Base-by-base conservation (phyloP, 2,797 vertebrate genomes). In the Smutsia temminckii region DNA sequence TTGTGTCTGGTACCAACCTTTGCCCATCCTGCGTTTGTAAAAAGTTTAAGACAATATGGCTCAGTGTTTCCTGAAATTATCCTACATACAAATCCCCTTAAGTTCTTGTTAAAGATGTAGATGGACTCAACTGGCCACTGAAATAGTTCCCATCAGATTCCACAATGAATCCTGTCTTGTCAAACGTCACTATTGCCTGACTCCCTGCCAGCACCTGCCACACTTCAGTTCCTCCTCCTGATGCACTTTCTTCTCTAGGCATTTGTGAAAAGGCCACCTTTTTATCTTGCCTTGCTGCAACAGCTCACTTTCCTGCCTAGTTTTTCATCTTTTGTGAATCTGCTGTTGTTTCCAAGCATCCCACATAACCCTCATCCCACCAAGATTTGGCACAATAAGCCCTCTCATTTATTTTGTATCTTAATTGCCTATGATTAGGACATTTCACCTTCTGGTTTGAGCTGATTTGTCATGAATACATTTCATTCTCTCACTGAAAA, bases 401-500 rank as follows among this genome's bases (percentile, higher is more conserved):
- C 17, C 61, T 40, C 42, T 66, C 18, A 57, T 46, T 12, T 81
- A 42, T 63, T 85, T 85, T 9, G 85, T 74, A 72, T 71, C 32
- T 96, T 66, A 61, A 59, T 74, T 66, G 29, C 74, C 79, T 59
- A 61, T 64, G 74, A 63, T 34, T 64, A 86, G 21, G 46, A 61
- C 17, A 2, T 84, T 69, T 89, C 11, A 10, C 11, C 53, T 51
- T 78, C 23, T 59, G 9, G 37, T 32, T 81, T 46, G 53, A 95
- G 32, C 32, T 78, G 46, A 91, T 89, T 71, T 14, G 40, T 83
- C 32, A 46, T 74, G 12, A 63, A 32, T 75, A 55, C 23, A 51
- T 78, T 92, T 87, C 29, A 46, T 57, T 61, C 49, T 86, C 75
- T 34, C n/a, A 37, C 16, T 96, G 68, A 81, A 68, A 81, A 92